phyloP scores from a whole-genome alignment of 2,113 vertebrate species.

The Australoheros scitulus region DNA sequence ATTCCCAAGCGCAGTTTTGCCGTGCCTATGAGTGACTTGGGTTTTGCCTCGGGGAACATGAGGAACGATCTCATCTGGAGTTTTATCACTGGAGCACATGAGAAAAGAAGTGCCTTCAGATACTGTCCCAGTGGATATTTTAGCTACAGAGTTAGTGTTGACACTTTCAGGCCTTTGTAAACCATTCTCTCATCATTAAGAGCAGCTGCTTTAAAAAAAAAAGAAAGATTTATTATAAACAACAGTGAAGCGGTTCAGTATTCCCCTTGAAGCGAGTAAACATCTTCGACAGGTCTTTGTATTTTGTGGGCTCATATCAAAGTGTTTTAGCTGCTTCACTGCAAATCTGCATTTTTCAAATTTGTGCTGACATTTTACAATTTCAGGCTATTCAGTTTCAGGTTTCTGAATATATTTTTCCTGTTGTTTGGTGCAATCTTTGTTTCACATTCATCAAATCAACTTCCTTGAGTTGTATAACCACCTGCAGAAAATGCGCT shows the following conservation, averaged over 20 bases:
- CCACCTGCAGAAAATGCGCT: background rate
- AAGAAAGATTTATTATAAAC: conserved; percentile 40
- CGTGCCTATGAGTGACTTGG: background rate
- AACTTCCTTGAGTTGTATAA: background rate
- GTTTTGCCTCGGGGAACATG: background rate
- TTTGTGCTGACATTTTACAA: background rate
- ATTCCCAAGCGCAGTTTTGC: background rate
- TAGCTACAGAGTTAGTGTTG: background rate
- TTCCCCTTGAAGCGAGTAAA: conserved; percentile 13
- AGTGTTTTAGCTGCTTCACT: background rate
- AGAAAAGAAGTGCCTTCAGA: conserved; percentile 11
- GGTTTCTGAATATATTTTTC: background rate
- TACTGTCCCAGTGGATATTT: conserved; percentile 28
- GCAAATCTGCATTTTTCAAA: background rate
- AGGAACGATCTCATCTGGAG: conserved; percentile 34
- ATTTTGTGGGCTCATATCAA: background rate
- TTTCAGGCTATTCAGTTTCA: background rate
- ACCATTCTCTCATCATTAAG: conserved; percentile 19
- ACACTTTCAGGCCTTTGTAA: conserved; percentile 18
- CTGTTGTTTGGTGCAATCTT: background rate
- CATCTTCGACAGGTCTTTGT: background rate
- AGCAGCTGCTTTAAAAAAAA: conserved; percentile 23
- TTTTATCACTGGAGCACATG: conserved; percentile 9
- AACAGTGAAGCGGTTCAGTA: conserved; percentile 23
- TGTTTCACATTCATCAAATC: background rate